Conservation (phyloP, 2,113 vertebrate genomes). For the Rhinolophus ferrumequinum region DNA sequence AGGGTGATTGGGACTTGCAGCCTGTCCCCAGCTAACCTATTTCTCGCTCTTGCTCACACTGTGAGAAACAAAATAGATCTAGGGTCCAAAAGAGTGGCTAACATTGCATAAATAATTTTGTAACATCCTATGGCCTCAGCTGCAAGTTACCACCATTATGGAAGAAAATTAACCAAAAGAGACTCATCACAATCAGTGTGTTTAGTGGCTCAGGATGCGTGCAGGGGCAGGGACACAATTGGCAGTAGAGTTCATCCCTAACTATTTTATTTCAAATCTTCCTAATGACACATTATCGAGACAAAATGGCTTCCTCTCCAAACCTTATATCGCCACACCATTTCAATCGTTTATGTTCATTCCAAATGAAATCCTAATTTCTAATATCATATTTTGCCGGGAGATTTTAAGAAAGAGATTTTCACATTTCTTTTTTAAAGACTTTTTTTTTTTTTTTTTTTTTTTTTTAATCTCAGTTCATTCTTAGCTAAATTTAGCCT, state of each 20-base stretch:
- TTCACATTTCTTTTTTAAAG: constrained; percentile 41
- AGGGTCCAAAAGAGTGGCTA: constrained; percentile 88
- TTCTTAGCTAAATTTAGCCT: constrained; percentile 74
- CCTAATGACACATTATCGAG: constrained; percentile 81
- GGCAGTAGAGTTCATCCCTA: constrained; percentile 85
- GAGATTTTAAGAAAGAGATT: constrained; percentile 66
- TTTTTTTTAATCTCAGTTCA: constrained; percentile 22
- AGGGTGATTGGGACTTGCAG: constrained; percentile 75
- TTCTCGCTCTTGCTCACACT: constrained; percentile 83
- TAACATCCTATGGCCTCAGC: constrained; percentile 90
- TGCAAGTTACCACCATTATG: constrained; percentile 90
- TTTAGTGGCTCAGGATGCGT: constrained; percentile 87
- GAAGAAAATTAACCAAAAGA: constrained; percentile 90
- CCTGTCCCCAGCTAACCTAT: constrained; percentile 81
- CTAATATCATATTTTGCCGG: neutral
- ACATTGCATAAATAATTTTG: constrained; percentile 91
- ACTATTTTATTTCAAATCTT: constrained; percentile 84
- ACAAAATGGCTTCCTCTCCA: constrained; percentile 78
- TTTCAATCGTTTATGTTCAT: constrained; percentile 4
- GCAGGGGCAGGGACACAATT: constrained; percentile 85
- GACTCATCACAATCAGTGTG: constrained; percentile 89
- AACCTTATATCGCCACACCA: constrained; percentile 58
- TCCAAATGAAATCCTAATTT: constrained; percentile 37
- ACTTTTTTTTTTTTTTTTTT: constrained; percentile 36
- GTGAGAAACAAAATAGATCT: constrained; percentile 83